Base-by-base conservation (phyloP, 1,140 invertebrate species). In the Papilio polytes region DNA sequence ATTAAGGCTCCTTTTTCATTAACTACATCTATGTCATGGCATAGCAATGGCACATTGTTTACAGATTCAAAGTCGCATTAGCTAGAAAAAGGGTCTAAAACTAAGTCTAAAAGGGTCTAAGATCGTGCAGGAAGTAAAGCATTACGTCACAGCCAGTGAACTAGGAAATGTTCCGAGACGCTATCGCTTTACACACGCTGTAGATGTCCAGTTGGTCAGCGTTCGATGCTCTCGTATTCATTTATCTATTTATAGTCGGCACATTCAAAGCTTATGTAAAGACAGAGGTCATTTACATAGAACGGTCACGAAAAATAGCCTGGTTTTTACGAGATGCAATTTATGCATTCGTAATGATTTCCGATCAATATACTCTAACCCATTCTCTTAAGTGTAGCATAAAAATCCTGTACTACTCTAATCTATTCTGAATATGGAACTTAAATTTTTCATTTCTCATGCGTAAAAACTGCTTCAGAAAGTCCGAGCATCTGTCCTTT, bases 181-280 rank as follows among this genome's bases (percentile, higher is more conserved):
- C 20, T 26, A 76, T 76, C 46, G 53, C 44, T 20, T 74, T 76
- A 76, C 46, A 76, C 44, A 76, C 46, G 74, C 74, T 46, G 46
- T 48, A 26, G 46, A 22, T 51, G 74, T 44, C 44, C 63, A 70
- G 20, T 76, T 46, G 74, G 46, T 53, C 72, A 46, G 72, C 63
- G 63, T 36, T 13, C 26, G 31, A 10, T 31, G 22, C 6, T 70
- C 63, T 13, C 13, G 12, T 56, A 31, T 70, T 31, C 18, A 36
- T 31, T 26, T 70, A 70, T 70, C 22, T 13, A 70, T 15, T 31
- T 31, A 31, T 31, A 31, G 59, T 3, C 20, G 12, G 22, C 26
- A 63, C 13, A 66, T 26, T 66, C 4, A 26, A 1, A 70, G 26
- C 6, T 56, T 56, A 56, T n/a, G 53, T 56, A 56, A 56, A 56